Percentiles rank a stretch among this genome's conserved stretches.
phyloP scores from a whole-genome alignment of 1,140 invertebrate species.

The Drosophila arawakana region DNA sequence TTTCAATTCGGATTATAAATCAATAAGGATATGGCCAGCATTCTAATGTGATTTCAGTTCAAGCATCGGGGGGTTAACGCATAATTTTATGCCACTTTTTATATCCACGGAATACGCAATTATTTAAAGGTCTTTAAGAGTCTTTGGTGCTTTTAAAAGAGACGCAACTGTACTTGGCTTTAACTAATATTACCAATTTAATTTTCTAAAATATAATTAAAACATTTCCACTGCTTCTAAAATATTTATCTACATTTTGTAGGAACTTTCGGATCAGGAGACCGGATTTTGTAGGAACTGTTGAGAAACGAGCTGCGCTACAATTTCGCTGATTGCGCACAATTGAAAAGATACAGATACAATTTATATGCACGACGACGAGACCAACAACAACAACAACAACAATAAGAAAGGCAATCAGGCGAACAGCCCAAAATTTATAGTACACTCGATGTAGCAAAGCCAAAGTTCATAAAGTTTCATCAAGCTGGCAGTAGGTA shows the following conservation, averaged over 20 bases:
- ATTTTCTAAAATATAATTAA: slow-evolving; percentile 45
- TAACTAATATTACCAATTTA: not conserved
- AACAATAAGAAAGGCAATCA: slow-evolving; percentile 65
- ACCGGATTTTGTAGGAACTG: slow-evolving; percentile 9
- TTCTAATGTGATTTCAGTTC: slow-evolving; percentile 72
- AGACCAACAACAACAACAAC: slow-evolving; percentile 2
- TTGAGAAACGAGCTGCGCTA: slow-evolving; percentile 75
- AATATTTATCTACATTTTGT: slow-evolving; percentile 51
- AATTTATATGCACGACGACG: slow-evolving; percentile 65
- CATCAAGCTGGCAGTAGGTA: slow-evolving; percentile 55
- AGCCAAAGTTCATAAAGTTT: slow-evolving; percentile 83
- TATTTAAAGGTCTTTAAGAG: slow-evolving; percentile 14
- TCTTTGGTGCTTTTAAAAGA: not conserved
- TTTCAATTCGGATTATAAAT: slow-evolving; percentile 74
- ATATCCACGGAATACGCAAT: slow-evolving; percentile 55
- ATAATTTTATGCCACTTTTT: slow-evolving; percentile 63
- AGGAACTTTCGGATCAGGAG: slow-evolving; percentile 22
- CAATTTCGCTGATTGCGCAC: slow-evolving; percentile 77
- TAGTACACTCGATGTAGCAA: slow-evolving; percentile 62
- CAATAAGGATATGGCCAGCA: slow-evolving; percentile 79
- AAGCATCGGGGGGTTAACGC: slow-evolving; percentile 32
- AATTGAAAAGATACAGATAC: slow-evolving; percentile 73
- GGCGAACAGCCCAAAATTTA: slow-evolving; percentile 66
- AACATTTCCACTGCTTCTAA: slow-evolving; percentile 21
- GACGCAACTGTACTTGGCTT: not conserved